These are phyloP conservation scores for Chitala chitala DNA, from an alignment of 2,113 vertebrate genomes.

Conservation along the genomic window DNA sequence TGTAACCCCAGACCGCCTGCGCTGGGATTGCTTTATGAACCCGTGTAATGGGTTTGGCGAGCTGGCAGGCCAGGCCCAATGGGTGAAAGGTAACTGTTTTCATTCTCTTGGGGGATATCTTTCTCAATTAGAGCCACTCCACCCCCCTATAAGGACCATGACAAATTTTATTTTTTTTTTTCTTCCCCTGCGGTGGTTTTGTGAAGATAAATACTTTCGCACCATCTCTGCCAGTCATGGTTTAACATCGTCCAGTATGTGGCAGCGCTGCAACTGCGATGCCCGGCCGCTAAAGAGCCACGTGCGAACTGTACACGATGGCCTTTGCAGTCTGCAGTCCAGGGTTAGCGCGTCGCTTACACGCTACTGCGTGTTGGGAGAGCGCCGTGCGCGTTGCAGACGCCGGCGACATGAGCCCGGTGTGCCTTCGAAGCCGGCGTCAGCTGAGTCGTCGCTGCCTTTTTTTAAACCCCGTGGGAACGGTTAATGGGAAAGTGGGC, in stretches of 20 bases:
- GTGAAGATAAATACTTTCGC: too few relatives aligned
- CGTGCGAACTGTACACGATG: too few relatives aligned
- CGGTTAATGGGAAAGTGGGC: not conserved
- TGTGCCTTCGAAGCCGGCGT: not conserved
- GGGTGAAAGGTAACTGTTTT: not conserved
- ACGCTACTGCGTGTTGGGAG: not conserved
- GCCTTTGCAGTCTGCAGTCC: too few relatives aligned
- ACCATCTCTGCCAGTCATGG: too few relatives aligned
- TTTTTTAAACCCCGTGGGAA: not conserved
- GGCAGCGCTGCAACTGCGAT: too few relatives aligned
- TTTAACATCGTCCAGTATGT: too few relatives aligned
- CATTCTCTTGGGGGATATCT: not conserved
- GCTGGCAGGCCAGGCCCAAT: not conserved
- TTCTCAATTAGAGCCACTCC: not conserved
- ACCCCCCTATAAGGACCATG: too few relatives aligned
- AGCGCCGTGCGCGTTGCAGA: not conserved
- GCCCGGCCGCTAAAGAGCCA: too few relatives aligned
- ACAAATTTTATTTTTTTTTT: too few relatives aligned
- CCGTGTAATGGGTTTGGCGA: slow-evolving; percentile 4
- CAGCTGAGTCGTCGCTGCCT: not conserved
- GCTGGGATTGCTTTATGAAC: slow-evolving; percentile 6
- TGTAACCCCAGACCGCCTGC: slow-evolving; percentile 7
- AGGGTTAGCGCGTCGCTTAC: not conserved
- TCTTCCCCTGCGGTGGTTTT: too few relatives aligned
- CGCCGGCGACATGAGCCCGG: not conserved